Conservation (phyloP, 2,113 vertebrate genomes). For the Phodopus roborovskii region DNA sequence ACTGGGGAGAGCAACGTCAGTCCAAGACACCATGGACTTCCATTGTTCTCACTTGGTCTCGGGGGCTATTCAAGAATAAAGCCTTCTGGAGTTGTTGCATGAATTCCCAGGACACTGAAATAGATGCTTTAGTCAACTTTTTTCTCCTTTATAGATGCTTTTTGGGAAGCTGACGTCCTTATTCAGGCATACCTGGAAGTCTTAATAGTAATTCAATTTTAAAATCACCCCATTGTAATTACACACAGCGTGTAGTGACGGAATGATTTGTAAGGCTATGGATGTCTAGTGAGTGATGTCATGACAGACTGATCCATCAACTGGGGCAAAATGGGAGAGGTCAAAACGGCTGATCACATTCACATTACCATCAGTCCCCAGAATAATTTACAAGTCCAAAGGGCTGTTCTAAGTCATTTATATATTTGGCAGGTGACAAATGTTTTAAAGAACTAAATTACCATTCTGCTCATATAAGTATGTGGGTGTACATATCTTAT, state of each 20-base stretch:
- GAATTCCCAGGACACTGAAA: conserved; percentile 1
- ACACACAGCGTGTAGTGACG: neutral
- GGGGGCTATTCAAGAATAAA: neutral
- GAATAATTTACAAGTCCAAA: conserved; percentile 58
- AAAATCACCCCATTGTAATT: conserved; percentile 40
- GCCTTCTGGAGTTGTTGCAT: neutral
- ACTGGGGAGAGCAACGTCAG: neutral
- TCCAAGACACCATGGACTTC: neutral
- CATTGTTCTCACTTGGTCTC: neutral
- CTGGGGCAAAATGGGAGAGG: conserved; percentile 5
- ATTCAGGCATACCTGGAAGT: conserved; percentile 56
- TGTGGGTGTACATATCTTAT: neutral
- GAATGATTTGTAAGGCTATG: conserved; percentile 57
- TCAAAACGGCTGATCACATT: conserved; percentile 46
- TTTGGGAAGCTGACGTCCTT: neutral
- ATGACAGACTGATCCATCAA: conserved; percentile 58
- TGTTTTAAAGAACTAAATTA: conserved; percentile 16
- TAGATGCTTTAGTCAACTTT: neutral
- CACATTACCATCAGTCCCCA: conserved; percentile 50
- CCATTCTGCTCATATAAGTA: neutral
- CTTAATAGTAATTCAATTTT: conserved; percentile 59
- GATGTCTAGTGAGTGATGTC: conserved; percentile 27
- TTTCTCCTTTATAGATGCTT: neutral
- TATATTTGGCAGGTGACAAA: conserved; percentile 55
- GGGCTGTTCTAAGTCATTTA: conserved; percentile 29